Percentiles rank a stretch among this genome's conserved stretches.
Evolutionary conservation across 2,113 vertebrate species (phyloP).

Genomic region (Platysternon megacephalum): DNA sequence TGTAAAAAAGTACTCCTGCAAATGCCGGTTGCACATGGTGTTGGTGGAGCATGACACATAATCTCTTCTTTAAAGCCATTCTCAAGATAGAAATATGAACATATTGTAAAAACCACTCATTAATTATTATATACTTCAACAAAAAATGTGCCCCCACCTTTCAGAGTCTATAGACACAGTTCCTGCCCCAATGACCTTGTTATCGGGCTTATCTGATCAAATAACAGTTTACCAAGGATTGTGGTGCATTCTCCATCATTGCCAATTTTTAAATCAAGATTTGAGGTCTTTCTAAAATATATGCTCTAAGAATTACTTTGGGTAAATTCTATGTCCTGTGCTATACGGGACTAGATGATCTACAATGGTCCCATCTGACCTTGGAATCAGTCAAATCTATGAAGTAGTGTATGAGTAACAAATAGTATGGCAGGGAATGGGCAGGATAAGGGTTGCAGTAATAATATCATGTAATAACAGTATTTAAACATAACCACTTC

Average conservation of each 20-base stretch:
- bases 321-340: not conserved
- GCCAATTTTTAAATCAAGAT: not conserved
- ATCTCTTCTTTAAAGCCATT: not conserved
- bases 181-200: not conserved
- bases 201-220: not conserved
- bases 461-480: not conserved
- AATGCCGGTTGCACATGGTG: rapidly evolving
- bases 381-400: too few relatives aligned
- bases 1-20: not conserved
- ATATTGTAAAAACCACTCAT: not conserved
- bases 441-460: not conserved
- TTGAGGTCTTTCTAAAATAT: not conserved
- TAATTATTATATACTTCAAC: not conserved
- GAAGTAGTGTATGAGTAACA: rapidly evolving
- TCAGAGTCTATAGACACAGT: not conserved
- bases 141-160: not conserved
- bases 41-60: not conserved
- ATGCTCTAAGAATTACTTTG: not conserved
- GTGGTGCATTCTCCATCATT: not conserved
- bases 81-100: not conserved
- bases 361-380: not conserved
- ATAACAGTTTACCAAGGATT: not conserved
- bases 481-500: not conserved
- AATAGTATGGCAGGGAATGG: not conserved
- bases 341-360: not conserved